Evolutionary conservation across 2,797 vertebrate species (phyloP), one percentile per base, ranked within the genome.

Genomic region (Coregonus ussuriensis): DNA sequence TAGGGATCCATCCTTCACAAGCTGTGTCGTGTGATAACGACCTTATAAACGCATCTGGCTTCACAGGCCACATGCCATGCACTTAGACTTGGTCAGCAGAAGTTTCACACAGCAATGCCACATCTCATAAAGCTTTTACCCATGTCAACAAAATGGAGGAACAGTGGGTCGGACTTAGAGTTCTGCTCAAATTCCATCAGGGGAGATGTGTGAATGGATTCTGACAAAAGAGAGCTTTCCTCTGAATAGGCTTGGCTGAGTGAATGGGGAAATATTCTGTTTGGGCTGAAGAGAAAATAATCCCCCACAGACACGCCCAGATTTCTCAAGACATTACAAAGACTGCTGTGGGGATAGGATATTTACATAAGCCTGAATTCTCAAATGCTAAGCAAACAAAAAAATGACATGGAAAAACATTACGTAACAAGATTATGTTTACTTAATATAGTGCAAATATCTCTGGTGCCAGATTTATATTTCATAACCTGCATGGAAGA

Each of bases 211-310:
- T 77, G 75, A 80, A 83, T 75, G 69, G 69, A 62, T 75, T 68
- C 35, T 75, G 72, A 78, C 77, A 76, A 78, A 72, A 72, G 62
- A 79, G 41, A 33, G 25, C 77, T 70, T 47, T 47, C 41, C 41
- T 47, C 41, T 56, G 71, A 74, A 70, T 67, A n/a, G 37, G 21
- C 11, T 37, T 67, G 74, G 74, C 69, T 21, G 78, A 53, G 31
- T 47, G 71, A 76, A 79, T 47, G 56, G 71, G 54, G n/a, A 79
- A 76, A 77, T 74, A 69, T 74, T 77, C 79, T 70, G 79, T 53
- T 63, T 71, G 68, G 25, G 66, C n/a, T 31, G 71, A 33, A 6
- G 35, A 65, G 31, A 56, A 41, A 25, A 74, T 13, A 54, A 79
- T 70, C 62, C 54, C 11, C n/a, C 16, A 66, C 3, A 52, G 54